A percentile compares a stretch with the other conserved stretches of the same genome.
phyloP scores from a whole-genome alignment of 2,888 invertebrate genomes.

The Epinotia brunnichana region DNA sequence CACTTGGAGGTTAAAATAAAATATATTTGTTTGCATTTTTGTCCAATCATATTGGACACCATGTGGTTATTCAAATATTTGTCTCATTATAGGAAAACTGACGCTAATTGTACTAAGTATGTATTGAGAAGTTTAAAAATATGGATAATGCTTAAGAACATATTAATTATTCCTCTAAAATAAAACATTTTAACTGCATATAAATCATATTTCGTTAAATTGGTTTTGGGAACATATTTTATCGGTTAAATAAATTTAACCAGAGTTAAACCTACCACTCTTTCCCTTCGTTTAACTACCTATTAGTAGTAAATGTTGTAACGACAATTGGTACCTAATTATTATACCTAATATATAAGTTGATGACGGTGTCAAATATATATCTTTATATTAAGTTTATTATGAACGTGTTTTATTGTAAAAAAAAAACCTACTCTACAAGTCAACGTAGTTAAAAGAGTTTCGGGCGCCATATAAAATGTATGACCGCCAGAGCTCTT shows the following conservation, averaged over 20 bases:
- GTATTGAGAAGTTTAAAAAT: neutral
- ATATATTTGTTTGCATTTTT: too few relatives aligned
- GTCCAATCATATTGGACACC: neutral
- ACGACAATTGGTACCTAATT: constrained; percentile 67
- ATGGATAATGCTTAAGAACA: neutral
- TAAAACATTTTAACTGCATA: constrained; percentile 3
- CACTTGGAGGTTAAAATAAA: too few relatives aligned
- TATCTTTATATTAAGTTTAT: constrained; percentile 72
- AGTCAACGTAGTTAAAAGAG: too few relatives aligned
- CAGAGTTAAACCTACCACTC: constrained; percentile 45
- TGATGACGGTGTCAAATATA: constrained; percentile 82
- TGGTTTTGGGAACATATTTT: constrained; percentile 40
- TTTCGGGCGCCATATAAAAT: too few relatives aligned
- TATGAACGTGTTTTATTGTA: constrained; percentile 62
- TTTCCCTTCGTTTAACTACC: constrained; percentile 54
- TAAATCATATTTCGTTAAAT: constrained; percentile 27
- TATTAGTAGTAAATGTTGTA: constrained; percentile 58
- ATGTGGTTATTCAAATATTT: neutral
- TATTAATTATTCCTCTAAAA: constrained; percentile 36
- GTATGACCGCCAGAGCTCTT: too few relatives aligned
- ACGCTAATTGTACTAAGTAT: neutral
- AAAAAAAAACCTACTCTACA: neutral
- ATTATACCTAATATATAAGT: constrained; percentile 69
- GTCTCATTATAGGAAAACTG: neutral
- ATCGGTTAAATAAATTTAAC: constrained; percentile 46